Base-by-base conservation (phyloP, 2,888 invertebrate species). In the Plutella xylostella region DNA sequence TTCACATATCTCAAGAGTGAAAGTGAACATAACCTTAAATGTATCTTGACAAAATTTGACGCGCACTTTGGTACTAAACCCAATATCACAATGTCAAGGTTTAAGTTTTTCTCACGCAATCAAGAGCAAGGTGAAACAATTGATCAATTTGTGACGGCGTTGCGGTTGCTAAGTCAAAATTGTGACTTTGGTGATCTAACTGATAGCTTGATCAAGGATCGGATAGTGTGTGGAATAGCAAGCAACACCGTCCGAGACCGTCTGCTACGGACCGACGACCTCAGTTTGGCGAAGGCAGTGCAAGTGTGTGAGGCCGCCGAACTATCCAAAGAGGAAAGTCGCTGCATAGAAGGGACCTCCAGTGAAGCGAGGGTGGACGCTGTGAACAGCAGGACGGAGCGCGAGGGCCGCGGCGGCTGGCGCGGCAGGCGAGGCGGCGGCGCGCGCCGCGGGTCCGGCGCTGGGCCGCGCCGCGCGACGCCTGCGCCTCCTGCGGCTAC, bases 101-200 rank as follows among this genome's bases (percentile, higher is more conserved):
- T 38, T 12, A 49, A 48, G 14, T 49, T 51, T 34, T 51, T 51
- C 44, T 43, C 47, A 7, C 42, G 50, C 3, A 44, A 45, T 25
- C 50, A 52, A 19, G 45, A 48, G 4, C 43, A 37, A 0, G 42
- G 44, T 5, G 47, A 48, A 30, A 48, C 33, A 15, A 45, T 52
- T 3, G 45, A 48, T 20, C 41, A 50, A 25, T 52, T 48, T 28
- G 47, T 52, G 9, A 50, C 48, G 2, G 22, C 48, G 1, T 15
- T 50, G 21, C 37, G 46, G n/a, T 7, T 48, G 17, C 35, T 50
- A 25, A 48, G 48, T 28, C 43, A 48, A 9, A 25, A 5, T 11
- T 25, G 25, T 25, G 25, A 25, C 5, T 25, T 25, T 11, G 25
- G 25, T 11, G 25, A 25, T 7, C 11, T 25, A 11, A 25, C 25